phyloP scores from a whole-genome alignment of 1,140 invertebrate genomes.

The Pararge aegeria region DNA sequence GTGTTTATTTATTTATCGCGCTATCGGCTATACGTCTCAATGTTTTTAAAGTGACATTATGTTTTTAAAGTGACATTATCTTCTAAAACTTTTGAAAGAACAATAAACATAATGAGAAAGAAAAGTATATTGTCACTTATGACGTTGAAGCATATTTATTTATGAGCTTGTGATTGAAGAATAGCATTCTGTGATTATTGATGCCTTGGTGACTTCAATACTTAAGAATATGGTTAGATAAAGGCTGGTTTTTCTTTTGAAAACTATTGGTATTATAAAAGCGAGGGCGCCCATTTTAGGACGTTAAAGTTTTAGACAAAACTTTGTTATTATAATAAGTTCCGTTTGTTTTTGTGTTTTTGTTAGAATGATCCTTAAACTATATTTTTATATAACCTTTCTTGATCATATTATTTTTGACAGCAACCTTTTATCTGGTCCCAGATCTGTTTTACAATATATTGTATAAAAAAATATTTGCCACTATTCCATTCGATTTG shows the following conservation, averaged over 20 bases:
- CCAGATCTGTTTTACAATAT: too few relatives aligned
- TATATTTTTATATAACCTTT: too few relatives aligned
- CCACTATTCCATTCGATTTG: too few relatives aligned
- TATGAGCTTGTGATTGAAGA: conserved; percentile 41
- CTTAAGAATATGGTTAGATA: conserved; percentile 49
- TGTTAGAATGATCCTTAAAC: too few relatives aligned
- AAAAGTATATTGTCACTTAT: conserved; percentile 24
- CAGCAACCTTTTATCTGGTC: too few relatives aligned
- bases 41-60: too few relatives aligned
- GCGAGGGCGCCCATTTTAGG: conserved; percentile 24
- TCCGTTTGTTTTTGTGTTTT: not conserved
- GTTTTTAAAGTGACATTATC: too few relatives aligned
- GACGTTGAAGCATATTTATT: conserved; percentile 32
- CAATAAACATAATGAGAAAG: not conserved
- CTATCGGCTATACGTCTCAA: conserved; percentile 16
- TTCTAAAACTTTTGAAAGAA: too few relatives aligned
- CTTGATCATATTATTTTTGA: too few relatives aligned
- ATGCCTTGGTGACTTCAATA: conserved; percentile 61
- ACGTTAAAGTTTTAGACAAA: conserved; percentile 20
- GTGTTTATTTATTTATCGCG: conserved; percentile 36
- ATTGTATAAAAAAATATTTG: too few relatives aligned
- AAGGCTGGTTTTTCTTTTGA: conserved; percentile 32
- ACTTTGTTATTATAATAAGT: conserved; percentile 10
- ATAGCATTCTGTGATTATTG: conserved; percentile 66
- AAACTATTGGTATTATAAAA: conserved; percentile 33